A percentile compares a stretch with the other conserved stretches of the same genome.
These are phyloP conservation scores for Ceratosolen solmsi DNA, from an alignment of 1,140 invertebrate species.

Conservation along the genomic window DNA sequence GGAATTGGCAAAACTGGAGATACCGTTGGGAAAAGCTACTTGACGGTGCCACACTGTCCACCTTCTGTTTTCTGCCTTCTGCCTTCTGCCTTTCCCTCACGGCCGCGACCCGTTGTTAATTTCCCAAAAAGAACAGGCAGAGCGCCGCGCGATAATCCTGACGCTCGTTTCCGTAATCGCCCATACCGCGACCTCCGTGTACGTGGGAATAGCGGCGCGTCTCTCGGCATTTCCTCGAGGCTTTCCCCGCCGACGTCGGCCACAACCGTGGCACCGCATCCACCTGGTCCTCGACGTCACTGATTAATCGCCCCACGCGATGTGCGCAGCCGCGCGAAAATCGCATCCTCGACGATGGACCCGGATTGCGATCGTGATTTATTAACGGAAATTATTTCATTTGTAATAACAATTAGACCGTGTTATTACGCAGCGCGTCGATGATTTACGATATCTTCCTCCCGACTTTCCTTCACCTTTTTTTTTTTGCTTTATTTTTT, in stretches of 20 bases:
- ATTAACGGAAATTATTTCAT: constrained; percentile 46
- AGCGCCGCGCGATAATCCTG: too few species aligned
- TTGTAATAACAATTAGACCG: constrained; percentile 46
- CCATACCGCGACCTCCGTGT: too few species aligned
- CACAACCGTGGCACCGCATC: neutral
- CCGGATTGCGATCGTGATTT: constrained; percentile 41
- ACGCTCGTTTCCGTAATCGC: too few species aligned
- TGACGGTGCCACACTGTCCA: too few species aligned
- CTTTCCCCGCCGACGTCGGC: neutral
- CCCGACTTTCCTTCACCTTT: neutral
- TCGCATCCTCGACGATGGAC: neutral
- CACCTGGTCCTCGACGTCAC: constrained; percentile 29
- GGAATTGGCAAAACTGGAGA: too few species aligned
- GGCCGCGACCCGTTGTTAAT: too few species aligned
- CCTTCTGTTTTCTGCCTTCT: too few species aligned
- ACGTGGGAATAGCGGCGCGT: constrained; percentile 2
- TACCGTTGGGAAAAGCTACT: too few species aligned
- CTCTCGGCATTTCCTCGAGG: too few species aligned
- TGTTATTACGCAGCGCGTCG: neutral
- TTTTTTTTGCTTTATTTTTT: neutral
- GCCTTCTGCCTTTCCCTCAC: too few species aligned
- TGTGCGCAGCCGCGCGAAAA: constrained; percentile 10
- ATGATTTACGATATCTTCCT: constrained; percentile 37
- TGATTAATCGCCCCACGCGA: constrained; percentile 31
- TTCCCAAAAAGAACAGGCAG: too few species aligned